Evolutionary conservation across 2,888 invertebrate species (phyloP).

Genomic region (Aphidius colemani): DNA sequence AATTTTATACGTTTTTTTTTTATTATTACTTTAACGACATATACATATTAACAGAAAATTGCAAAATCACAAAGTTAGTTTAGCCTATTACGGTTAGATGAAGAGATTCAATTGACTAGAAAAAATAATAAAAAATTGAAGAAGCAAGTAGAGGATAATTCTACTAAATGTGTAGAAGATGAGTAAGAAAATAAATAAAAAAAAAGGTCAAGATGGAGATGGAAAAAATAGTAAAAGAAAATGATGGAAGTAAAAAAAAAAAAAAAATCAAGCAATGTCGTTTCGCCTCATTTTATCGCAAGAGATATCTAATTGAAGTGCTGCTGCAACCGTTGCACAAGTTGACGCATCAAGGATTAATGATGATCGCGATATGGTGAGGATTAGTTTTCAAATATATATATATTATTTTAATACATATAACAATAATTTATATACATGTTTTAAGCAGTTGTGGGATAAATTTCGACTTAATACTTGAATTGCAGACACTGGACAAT

Average conservation of each 20-base stretch:
- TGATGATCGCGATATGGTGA: not conserved
- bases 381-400: too few species aligned
- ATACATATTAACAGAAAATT: slow-evolving; percentile 2
- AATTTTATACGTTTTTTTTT: not conserved
- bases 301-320: slow-evolving; percentile 25
- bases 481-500: too few species aligned
- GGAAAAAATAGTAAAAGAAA: too few species aligned
- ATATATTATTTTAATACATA: not conserved
- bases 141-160: not conserved
- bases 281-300: slow-evolving; percentile 20
- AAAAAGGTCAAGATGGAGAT: too few species aligned
- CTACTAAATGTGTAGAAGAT: too few species aligned
- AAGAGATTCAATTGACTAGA: not conserved
- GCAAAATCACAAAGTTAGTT: too few species aligned
- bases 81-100: not conserved
- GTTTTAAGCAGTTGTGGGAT: too few species aligned
- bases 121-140: not conserved
- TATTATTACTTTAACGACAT: slow-evolving; percentile 10
- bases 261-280: slow-evolving; percentile 3
- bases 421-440: slow-evolving; percentile 2
- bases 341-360: not conserved
- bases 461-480: too few species aligned
- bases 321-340: slow-evolving; percentile 23
- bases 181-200: too few species aligned
- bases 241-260: too few species aligned